Evolutionary conservation across 2,797 vertebrate genomes (phyloP).

Genomic region (Notamacropus eugenii): DNA sequence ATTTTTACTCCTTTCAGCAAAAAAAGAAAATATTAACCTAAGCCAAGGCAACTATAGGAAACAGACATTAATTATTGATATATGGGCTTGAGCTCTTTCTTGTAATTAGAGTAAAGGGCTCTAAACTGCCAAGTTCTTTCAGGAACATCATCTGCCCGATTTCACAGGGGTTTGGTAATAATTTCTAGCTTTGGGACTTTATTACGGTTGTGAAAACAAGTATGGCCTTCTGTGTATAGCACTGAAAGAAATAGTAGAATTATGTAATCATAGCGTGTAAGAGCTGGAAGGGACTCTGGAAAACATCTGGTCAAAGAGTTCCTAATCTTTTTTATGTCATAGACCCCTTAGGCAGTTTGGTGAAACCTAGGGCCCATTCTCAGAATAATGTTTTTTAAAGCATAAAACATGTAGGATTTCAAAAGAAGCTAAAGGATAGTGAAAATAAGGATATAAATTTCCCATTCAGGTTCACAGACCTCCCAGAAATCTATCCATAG

Average conservation of each 20-base stretch:
- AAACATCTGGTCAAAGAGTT: background rate
- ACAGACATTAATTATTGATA: constrained; percentile 28
- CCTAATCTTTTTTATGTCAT: background rate
- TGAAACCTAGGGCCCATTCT: background rate
- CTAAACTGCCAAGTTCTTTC: background rate
- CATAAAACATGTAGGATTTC: background rate
- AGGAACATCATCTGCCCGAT: background rate
- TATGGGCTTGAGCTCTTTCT: background rate
- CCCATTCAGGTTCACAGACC: background rate
- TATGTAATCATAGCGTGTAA: background rate
- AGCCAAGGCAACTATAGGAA: background rate
- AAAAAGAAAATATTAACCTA: background rate
- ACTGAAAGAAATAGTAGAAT: background rate
- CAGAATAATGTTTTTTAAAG: background rate
- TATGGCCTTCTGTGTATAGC: background rate
- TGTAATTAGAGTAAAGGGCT: background rate
- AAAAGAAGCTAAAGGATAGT: background rate
- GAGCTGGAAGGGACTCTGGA: background rate
- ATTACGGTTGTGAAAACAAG: background rate
- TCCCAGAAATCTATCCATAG: background rate
- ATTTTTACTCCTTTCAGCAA: constrained; percentile 21
- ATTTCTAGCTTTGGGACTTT: background rate
- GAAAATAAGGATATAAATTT: background rate
- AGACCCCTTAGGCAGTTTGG: background rate
- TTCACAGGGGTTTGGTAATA: background rate